A percentile compares a stretch with the other conserved stretches of the same genome.
phyloP scores from a whole-genome alignment of 2,888 invertebrate species.

The Pyrochroa serraticornis region DNA sequence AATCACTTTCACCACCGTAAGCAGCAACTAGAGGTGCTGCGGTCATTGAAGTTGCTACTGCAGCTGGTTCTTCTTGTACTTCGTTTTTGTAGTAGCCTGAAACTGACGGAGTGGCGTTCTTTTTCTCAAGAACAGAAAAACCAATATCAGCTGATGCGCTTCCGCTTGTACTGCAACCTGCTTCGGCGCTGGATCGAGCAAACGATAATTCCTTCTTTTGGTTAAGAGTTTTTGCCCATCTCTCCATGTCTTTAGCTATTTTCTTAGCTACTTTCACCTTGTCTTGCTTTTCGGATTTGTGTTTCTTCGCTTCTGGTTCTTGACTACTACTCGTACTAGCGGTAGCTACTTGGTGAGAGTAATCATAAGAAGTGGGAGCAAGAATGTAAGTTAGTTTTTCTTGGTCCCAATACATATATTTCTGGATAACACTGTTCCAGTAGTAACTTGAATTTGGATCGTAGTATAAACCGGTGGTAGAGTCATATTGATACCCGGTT shows the following conservation, averaged over 20 bases:
- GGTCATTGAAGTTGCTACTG: slow-evolving; percentile 29
- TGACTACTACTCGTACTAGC: slow-evolving; percentile 38
- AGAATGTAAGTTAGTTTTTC: slow-evolving; percentile 68
- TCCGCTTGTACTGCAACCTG: slow-evolving; percentile 46
- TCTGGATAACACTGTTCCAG: slow-evolving; percentile 88
- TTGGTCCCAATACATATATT: slow-evolving; percentile 95
- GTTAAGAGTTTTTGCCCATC: slow-evolving; percentile 96
- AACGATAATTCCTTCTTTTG: slow-evolving; percentile 84
- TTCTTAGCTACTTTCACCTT: slow-evolving; percentile 97
- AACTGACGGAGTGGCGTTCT: slow-evolving; percentile 52
- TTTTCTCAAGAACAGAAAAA: slow-evolving; percentile 88
- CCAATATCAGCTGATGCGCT: slow-evolving; percentile 91
- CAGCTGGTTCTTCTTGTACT: slow-evolving; percentile 6
- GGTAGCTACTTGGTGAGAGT: slow-evolving; percentile 27
- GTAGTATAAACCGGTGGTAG: slow-evolving; percentile 91
- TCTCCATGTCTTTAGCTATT: slow-evolving; percentile 93
- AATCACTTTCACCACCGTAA: slow-evolving; percentile 77
- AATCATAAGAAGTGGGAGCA: slow-evolving; percentile 55
- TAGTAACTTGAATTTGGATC: slow-evolving; percentile 96
- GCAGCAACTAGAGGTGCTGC: slow-evolving; percentile 71
- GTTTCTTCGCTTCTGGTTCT: slow-evolving; percentile 67
- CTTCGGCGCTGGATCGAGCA: slow-evolving; percentile 39
- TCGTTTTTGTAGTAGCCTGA: slow-evolving; percentile 26
- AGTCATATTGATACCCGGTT: slow-evolving; percentile 96
- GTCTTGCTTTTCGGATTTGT: slow-evolving; percentile 80